Evolutionary conservation across 2,797 vertebrate species (phyloP).

Genomic region (Novumbra hubbsi): DNA sequence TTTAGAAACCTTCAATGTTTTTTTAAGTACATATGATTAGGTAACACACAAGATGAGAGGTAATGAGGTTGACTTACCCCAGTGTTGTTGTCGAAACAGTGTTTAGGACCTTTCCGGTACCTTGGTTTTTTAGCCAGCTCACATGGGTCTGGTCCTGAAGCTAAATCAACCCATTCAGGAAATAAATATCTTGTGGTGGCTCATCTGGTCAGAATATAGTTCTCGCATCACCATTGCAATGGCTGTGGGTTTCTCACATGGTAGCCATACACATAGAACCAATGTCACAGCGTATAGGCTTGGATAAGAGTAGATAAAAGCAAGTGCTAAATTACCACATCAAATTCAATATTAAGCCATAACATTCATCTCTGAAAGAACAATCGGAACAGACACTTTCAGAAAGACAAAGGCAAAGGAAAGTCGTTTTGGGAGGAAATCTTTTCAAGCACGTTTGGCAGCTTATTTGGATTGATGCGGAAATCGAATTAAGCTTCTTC

Average conservation of each 20-base stretch:
- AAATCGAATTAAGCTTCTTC: slow-evolving; percentile 31
- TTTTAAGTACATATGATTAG: not conserved
- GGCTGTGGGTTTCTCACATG: not conserved
- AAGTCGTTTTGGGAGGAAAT: not conserved
- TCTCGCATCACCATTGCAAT: not conserved
- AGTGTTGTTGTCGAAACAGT: slow-evolving; percentile 88
- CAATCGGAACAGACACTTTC: not conserved
- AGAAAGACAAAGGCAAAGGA: not conserved
- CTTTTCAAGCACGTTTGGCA: slow-evolving; percentile 13
- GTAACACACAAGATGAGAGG: not conserved
- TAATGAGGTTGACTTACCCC: slow-evolving; percentile 74
- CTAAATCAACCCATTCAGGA: slow-evolving; percentile 78
- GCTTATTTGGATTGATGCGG: slow-evolving; percentile 21
- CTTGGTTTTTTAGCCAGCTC: slow-evolving; percentile 84
- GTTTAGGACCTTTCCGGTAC: slow-evolving; percentile 86
- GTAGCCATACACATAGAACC: not conserved
- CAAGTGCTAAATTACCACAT: slow-evolving; percentile 19
- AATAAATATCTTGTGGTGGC: not conserved
- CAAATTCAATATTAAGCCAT: not conserved
- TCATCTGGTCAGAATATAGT: not conserved
- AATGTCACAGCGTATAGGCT: not conserved
- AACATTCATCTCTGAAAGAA: not conserved
- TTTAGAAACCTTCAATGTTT: slow-evolving; percentile 39
- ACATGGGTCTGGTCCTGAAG: slow-evolving; percentile 89
- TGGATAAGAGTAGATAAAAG: not conserved